Conservation (phyloP, 2,797 vertebrate species). For the Syngnathus acus region DNA sequence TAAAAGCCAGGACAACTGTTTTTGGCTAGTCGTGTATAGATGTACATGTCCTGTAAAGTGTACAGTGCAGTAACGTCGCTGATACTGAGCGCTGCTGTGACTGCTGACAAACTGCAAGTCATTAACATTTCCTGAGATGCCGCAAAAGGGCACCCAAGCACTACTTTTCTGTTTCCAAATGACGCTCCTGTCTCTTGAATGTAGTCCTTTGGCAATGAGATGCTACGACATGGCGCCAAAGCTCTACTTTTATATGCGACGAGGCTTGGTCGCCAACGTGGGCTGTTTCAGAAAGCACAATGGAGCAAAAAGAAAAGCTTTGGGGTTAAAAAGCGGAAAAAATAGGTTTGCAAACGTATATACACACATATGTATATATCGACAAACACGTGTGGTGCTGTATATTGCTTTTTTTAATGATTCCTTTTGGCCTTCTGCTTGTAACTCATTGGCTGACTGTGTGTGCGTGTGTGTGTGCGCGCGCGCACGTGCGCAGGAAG, state of each 20-base stretch:
- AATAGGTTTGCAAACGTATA: constrained; percentile 51
- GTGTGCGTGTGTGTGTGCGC: background rate
- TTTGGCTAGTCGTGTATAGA: no score
- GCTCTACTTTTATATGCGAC: background rate
- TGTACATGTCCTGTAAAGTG: background rate
- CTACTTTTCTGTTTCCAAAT: background rate
- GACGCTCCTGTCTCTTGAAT: no score
- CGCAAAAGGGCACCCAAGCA: background rate
- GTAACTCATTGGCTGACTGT: background rate
- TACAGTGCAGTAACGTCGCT: background rate
- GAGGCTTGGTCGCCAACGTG: background rate
- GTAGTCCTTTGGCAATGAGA: no score
- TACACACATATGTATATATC: constrained; percentile 22
- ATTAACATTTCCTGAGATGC: background rate
- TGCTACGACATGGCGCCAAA: background rate
- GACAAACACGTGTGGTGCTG: constrained; percentile 35
- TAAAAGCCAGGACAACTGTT: no score
- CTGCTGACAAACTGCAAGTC: background rate
- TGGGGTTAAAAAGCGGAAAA: background rate
- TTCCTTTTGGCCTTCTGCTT: background rate
- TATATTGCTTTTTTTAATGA: constrained; percentile 59
- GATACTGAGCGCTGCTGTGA: background rate
- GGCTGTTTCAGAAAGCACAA: constrained; percentile 6
- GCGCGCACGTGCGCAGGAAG: background rate
- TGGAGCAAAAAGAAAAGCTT: background rate